phyloP scores from a whole-genome alignment of 1,140 invertebrate species.

The Drosophila auraria region DNA sequence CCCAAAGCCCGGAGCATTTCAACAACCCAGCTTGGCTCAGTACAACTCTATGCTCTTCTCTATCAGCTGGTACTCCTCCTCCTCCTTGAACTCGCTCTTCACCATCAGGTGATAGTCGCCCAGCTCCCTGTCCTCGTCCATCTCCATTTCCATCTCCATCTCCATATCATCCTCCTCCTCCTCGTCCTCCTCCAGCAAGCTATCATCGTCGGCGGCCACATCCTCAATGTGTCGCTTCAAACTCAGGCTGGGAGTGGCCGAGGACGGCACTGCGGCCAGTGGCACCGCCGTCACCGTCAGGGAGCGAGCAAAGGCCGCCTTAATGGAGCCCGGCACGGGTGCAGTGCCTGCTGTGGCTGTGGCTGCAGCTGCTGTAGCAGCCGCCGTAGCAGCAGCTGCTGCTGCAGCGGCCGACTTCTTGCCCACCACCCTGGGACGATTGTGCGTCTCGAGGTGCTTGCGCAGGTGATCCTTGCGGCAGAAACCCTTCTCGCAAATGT shows the following conservation, averaged over 20 bases:
- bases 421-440: conserved; percentile 80
- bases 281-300: conserved; percentile 10
- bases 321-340: conserved; percentile 11
- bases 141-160: conserved; percentile 27
- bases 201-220: conserved; percentile 71
- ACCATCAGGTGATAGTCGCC: conserved; percentile 41
- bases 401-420: conserved; percentile 69
- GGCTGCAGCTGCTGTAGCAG: conserved; percentile 2
- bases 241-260: conserved; percentile 4
- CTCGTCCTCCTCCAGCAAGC: conserved; percentile 61
- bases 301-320: conserved; percentile 47
- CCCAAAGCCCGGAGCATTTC: conserved; percentile 38
- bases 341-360: not conserved
- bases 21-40: conserved; percentile 25
- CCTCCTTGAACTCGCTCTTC: conserved; percentile 63
- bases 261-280: not conserved
- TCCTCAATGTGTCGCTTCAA: conserved; percentile 60
- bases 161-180: conserved; percentile 47
- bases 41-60: conserved; percentile 74
- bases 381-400: conserved; percentile 15
- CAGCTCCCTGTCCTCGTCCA: conserved; percentile 32
- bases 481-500: conserved; percentile 94
- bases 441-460: conserved; percentile 96
- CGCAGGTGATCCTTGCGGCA: conserved; percentile 97
- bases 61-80: conserved; percentile 60